Evolutionary conservation across 1,140 invertebrate species (phyloP), one percentile per base, ranked within the genome.

Genomic region (Sarcophaga peregrina): DNA sequence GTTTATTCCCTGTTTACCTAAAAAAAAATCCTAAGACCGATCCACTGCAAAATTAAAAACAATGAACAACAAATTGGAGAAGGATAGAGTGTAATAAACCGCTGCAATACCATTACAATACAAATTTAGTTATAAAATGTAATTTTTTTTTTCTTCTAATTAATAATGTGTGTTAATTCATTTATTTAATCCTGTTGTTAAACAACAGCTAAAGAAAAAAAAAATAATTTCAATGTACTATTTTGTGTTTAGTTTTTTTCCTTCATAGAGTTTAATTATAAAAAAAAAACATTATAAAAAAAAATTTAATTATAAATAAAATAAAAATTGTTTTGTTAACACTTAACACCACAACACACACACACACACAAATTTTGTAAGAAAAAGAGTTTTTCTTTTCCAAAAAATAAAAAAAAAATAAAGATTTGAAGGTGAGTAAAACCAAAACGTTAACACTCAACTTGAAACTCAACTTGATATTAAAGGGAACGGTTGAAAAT

Each of bases 71-170:
- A 78, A 78, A 50, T 78, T 78, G 75, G 75, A 78, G 75, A 78
- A 78, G 75, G 75, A 78, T 78, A 78, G 75, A 78, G 75, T 78
- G 47, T 50, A 76, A 76, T 37, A 45, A 50, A 78, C 17, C 75
- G 75, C 75, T 78, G 75, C 75, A 78, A 78, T 78, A 78, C 5
- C 62, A 68, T 15, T 68, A 20, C 17, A 68, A 68, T 68, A 68
- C n/a, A 68, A 68, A 25, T 68, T 20, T 68, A 68, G 17, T 25
- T 68, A 17, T 68, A 68, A 68, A 68, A 68, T 58, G 7, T 58
- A 58, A 7, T 58, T 58, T 58, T 58, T 58, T n/a, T 72, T 72
- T 20, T 72, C 47, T 47, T 17, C 48, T 48, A 48, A 76, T 48
- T 15, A 48, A 62, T 17, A 62, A n/a, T 46, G 74, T 76, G 74